Base-by-base conservation (phyloP, 2,113 vertebrate species). In the Peromyscus polionotus region DNA sequence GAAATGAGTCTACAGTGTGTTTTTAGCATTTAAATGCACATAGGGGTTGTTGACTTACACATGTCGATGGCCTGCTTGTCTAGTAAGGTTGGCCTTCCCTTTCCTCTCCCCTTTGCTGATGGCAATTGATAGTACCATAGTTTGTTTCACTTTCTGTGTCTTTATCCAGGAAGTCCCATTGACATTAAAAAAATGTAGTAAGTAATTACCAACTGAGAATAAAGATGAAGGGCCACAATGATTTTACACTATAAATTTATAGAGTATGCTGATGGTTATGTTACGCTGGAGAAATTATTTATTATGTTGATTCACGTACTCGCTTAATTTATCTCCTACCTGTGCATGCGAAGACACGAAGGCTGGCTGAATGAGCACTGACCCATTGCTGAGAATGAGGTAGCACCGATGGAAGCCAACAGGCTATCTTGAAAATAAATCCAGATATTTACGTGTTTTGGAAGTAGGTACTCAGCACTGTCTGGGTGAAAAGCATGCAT, bases 211-310 rank as follows among this genome's bases (percentile, higher is more conserved):
- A 88, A 88, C 70, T 24, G 94, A 90, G 92, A 95, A 65, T 77
- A 70, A 84, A 88, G 93, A 90, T 73, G 81, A 95, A 96, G 95
- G 95, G 72, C 83, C 33, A 87, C 7, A 20, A 70, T 11, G 1
- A 9, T 54, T 97, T 96, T 96, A 90, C 89, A 73, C 33, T 88
- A 90, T 92, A 88, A 93, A 97, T 95, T 91, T 90, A 85, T 75
- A 59, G 81, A 42, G n/a, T 75, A 20, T 81, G 92, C 67, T 61
- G 42, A 45, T 57, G 61, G 51, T 91, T 96, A 59, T 65, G 91
- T 94, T 96, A 93, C 65, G 85, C 94, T 95, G 83, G 93, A 89
- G 72, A 91, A 92, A 88, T 95, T 89, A 68, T 79, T 88, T 93
- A 10, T 22, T 92, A 39, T 95, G 92, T 95, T 83, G 91, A 94